Evolutionary conservation across 2,113 vertebrate genomes (phyloP).

Genomic region (Solenodon paradoxus): DNA sequence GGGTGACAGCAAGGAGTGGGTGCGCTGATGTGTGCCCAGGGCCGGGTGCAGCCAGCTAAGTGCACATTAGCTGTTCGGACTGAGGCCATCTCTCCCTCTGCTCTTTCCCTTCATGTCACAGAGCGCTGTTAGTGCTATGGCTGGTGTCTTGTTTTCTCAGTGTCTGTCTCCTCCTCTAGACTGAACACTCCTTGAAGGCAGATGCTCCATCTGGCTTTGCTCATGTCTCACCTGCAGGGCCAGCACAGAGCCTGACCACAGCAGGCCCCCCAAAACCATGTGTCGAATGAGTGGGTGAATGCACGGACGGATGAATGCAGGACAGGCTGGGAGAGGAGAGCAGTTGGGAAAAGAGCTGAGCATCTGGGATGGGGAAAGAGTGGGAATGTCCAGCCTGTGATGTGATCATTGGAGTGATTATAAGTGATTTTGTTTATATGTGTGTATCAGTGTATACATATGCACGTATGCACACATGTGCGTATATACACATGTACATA

Average conservation of each 20-base stretch:
- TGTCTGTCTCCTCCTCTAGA: not conserved
- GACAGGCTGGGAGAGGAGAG: not conserved
- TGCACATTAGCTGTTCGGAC: not conserved
- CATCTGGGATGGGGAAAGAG: not conserved
- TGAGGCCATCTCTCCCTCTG: accelerated
- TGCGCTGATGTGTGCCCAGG: accelerated
- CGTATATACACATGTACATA: not conserved
- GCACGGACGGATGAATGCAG: not conserved
- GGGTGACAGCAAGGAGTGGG: not conserved
- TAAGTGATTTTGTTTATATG: accelerated
- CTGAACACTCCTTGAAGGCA: not conserved
- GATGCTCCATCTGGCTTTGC: not conserved
- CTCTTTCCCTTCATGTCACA: not conserved
- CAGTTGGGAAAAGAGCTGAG: not conserved
- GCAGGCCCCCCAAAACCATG: not conserved
- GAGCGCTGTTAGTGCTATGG: accelerated
- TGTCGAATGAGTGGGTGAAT: not conserved
- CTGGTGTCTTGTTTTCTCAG: not conserved
- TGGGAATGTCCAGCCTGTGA: not conserved
- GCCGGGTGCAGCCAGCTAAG: not conserved
- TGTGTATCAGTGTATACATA: too few relatives aligned
- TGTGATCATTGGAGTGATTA: not conserved
- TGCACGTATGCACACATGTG: too few relatives aligned
- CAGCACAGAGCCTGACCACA: not conserved
- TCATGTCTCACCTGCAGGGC: accelerated